A percentile compares a stretch with the other conserved stretches of the same genome.
Evolutionary conservation across 2,797 vertebrate species (phyloP).

Genomic region (Pipistrellus nathusii): DNA sequence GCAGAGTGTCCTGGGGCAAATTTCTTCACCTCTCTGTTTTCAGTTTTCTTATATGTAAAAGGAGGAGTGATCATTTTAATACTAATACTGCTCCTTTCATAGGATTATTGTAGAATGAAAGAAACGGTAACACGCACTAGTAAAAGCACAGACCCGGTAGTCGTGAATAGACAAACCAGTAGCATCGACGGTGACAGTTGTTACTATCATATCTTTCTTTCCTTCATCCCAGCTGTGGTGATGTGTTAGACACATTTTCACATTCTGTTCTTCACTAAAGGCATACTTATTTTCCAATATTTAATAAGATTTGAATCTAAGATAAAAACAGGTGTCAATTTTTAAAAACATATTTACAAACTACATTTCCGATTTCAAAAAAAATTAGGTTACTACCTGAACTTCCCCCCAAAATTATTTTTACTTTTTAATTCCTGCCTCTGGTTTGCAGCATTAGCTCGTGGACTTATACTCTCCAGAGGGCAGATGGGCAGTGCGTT

Average conservation of each 20-base stretch:
- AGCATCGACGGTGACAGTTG: not conserved
- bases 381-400: too few relatives aligned
- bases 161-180: not conserved
- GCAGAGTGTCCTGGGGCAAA: not conserved
- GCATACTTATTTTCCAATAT: not conserved
- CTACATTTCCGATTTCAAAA: not conserved
- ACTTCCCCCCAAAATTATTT: too few relatives aligned
- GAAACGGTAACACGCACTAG: not conserved
- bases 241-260: not conserved
- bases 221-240: not conserved
- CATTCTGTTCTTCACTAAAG: not conserved
- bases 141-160: not conserved
- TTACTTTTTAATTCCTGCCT: slow-evolving; percentile 77
- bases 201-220: not conserved
- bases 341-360: not conserved
- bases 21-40: not conserved
- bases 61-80: not conserved
- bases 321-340: not conserved
- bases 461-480: not conserved
- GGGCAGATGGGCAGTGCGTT: not conserved
- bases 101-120: not conserved
- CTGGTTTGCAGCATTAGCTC: slow-evolving; percentile 90
- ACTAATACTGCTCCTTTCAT: not conserved
- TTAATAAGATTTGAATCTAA: slow-evolving; percentile 4
- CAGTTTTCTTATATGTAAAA: not conserved